Base-by-base conservation (phyloP, 2,113 vertebrate species). In the Apodemus sylvaticus region DNA sequence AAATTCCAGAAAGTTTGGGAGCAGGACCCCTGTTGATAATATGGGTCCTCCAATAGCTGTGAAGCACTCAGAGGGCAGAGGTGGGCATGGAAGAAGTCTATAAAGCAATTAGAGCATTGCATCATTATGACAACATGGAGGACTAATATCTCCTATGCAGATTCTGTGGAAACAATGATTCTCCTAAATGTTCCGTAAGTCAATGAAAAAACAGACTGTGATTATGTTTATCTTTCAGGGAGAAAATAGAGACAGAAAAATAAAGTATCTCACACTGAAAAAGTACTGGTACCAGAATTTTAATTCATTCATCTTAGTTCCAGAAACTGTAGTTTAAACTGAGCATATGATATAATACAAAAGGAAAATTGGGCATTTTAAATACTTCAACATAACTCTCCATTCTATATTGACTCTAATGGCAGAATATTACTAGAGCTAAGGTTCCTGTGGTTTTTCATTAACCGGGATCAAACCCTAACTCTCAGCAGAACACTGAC, bases 161-260 rank as follows among this genome's bases (percentile, higher is more conserved):
- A 77, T 19, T 11, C 36, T 86, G 73, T 60, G 66, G 62, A 36
- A 79, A n/a, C 36, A 89, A 62, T 36, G 36, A 79, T 68, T 94
- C 71, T 29, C 48, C 89, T 87, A 70, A 76, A 73, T 92, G 82
- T 53, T 89, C 11, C 82, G 48, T 17, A 86, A 94, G 66, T 58
- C 71, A 78, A 36, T 39, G 48, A 70, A 26, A 83, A 94, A 34
- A 58, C 34, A 6, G 1, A 55, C 45, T 93, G 29, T 91, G 20
- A 34, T 22, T 94, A 34, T 16, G 64, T 5, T 39, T 95, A 2
- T 60, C 39, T 85, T 71, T 42, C 26, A 77, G 2, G 91, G 13
- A 95, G 31, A 36, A 94, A 94, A 95, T 19, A 97, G 62, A 78
- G 22, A 77, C 11, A 85, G 42, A 94, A 76, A 91, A 55, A 87